These are phyloP conservation scores for Sardinella longiceps DNA, from an alignment of 2,797 vertebrate genomes.

Conservation along the genomic window DNA sequence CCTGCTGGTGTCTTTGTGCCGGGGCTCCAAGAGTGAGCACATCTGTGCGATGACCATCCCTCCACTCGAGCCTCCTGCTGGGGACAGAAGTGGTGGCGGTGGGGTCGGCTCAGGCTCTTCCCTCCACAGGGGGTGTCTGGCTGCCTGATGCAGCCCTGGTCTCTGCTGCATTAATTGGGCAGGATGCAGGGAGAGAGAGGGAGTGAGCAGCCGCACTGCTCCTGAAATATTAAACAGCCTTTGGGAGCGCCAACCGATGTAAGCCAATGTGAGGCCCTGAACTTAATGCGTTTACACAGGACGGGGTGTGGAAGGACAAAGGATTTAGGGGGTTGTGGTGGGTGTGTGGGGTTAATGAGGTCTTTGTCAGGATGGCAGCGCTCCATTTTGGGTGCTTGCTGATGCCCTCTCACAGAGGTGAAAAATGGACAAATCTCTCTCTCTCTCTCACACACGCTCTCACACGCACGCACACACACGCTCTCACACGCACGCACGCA, in stretches of 20 bases:
- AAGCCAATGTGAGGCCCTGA: neutral
- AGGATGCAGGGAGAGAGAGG: neutral
- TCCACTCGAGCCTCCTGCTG: neutral
- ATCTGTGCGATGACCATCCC: neutral
- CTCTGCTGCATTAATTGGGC: constrained; percentile 21
- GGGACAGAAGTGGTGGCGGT: neutral
- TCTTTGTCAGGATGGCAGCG: neutral
- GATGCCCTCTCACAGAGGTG: neutral
- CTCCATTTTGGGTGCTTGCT: neutral
- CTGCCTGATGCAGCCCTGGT: neutral
- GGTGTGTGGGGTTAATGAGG: neutral
- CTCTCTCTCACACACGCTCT: neutral
- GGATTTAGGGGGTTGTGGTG: neutral
- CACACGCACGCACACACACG: neutral
- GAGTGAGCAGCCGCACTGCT: neutral
- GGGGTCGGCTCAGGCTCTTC: neutral
- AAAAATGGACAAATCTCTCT: neutral
- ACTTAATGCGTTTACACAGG: neutral
- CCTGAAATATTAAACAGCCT: constrained; percentile 34
- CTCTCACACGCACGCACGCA: too few relatives aligned
- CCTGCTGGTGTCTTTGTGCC: neutral
- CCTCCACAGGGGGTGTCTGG: constrained; percentile 28
- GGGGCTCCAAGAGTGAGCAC: neutral
- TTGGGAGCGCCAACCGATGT: constrained; percentile 22
- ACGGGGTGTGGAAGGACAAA: neutral